phyloP scores from a whole-genome alignment of 2,797 vertebrate genomes.

The Coregonus sp. region DNA sequence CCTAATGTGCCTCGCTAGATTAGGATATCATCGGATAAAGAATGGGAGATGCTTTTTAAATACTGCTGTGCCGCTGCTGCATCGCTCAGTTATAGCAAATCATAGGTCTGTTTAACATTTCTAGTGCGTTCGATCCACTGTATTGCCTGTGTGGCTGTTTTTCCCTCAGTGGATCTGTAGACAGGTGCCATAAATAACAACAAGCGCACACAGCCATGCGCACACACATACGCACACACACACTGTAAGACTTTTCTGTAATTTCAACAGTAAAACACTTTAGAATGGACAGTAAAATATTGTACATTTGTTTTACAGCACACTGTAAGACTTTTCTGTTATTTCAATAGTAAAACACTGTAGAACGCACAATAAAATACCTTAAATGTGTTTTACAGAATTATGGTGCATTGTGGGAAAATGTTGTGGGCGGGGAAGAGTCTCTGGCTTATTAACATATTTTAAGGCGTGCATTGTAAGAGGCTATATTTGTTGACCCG shows the following conservation, averaged over 20 bases:
- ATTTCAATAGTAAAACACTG: no score
- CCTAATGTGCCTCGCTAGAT: conserved; percentile 7
- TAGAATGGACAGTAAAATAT: no score
- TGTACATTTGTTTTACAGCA: no score
- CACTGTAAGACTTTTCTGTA: neutral
- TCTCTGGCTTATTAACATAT: no score
- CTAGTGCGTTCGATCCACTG: neutral
- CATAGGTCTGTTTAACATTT: conserved; percentile 4
- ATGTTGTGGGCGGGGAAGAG: no score
- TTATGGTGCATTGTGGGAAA: no score
- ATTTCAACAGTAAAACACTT: no score
- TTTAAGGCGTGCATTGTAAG: no score
- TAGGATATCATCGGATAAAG: neutral
- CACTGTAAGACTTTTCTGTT: neutral
- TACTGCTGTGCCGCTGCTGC: neutral
- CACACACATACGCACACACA: neutral
- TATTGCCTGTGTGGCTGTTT: neutral
- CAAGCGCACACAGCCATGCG: neutral
- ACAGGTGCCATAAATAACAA: conserved; percentile 27
- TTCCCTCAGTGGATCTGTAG: neutral
- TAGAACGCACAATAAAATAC: no score
- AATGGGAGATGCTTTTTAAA: neutral
- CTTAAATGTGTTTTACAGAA: no score
- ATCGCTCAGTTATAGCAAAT: conserved; percentile 14
- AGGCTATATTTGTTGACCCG: no score